Evolutionary conservation across 2,888 invertebrate species (phyloP), one percentile per base, ranked within the genome.

Genomic region (Pachycephus smyrnensis): DNA sequence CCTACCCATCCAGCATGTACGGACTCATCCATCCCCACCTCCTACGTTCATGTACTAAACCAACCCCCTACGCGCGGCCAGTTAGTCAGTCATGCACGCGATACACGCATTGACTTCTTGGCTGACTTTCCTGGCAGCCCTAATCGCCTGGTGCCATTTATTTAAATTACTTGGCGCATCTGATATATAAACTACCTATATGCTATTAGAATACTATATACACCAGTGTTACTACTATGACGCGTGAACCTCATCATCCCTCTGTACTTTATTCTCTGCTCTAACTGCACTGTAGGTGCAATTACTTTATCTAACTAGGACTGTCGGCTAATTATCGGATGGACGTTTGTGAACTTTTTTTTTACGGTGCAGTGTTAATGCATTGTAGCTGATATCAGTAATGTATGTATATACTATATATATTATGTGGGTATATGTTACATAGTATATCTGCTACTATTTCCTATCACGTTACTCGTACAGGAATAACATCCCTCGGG

Each of bases 41-140:
- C 73, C 76, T 74, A 73, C 68, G 73, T 77, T 78, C 76, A 79
- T 23, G 23, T 23, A 55, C 55, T 55, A 23, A 55, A 55, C 55
- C 55, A 83, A 85, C 86, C 86, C 87, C 86, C 87, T 86, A 84
- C 85, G 84, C 84, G 86, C 83, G 88, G 89, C 87, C 88, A 88
- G 87, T 88, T 88, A 90, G 89, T 87, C 86, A 87, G 85, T 88
- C 88, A 86, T 85, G 88, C 90, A 89, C 88, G 89, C 90, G 86
- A 89, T 88, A 82, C 85, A 85, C 84, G 87, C 90, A 90, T 89
- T 89, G 89, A 88, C 89, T 90, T 86, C 78, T 76, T 75, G 80
- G 30, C 76, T 75, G 78, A 55, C 55, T 55, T 55, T 55, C 55
- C 55, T 55, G 83, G 82, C 81, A 82, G 79, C 75, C 77, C 76